Evolutionary conservation across 1,140 invertebrate species (phyloP), one percentile per base, ranked within the genome.

Genomic region (Pogonognathellus flavescens): DNA sequence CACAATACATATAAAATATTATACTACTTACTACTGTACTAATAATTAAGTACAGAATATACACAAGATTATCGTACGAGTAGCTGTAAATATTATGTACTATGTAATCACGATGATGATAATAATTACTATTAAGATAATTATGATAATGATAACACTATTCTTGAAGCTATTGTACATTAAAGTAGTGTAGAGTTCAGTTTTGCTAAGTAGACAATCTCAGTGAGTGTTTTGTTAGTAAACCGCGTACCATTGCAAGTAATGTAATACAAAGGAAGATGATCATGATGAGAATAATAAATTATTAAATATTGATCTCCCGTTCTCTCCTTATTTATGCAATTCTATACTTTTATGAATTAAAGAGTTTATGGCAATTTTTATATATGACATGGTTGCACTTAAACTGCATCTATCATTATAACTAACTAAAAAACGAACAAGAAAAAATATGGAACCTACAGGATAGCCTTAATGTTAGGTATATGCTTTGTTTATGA

Each of bases 261-360:
- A 76, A 76, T 76, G 70, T 76, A 76, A 76, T 76, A 76, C 70
- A 50, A 76, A 76, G 70, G 70, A 76, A 76, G 70, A 76, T 76
- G 25, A 76, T 76, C 70, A 76, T 76, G 70, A 76, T 76, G 70
- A 76, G 70, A 76, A 76, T 57, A 57, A 57, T 76, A 76, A 76
- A 76, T 76, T 76, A 76, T 76, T 76, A 76, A 76, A 76, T 76
- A 76, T 76, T 66, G 62, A 66, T 25, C 14, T 31, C 11, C 10
- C 20, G 14, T 11, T 31, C 11, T 5, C 20, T 41, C 31, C 31
- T 41, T 6, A 41, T 41, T 41, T 41, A n/a, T 41, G 31, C 31
- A 41, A 41, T 41, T 41, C 31, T 41, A n/a, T n/a, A n/a, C n/a
- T n/a, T n/a, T n/a, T n/a, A n/a, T n/a, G n/a, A n/a, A n/a, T n/a